These are phyloP conservation scores for Scrobipalpa atriplicella DNA, from an alignment of 2,888 invertebrate species.

Conservation along the genomic window DNA sequence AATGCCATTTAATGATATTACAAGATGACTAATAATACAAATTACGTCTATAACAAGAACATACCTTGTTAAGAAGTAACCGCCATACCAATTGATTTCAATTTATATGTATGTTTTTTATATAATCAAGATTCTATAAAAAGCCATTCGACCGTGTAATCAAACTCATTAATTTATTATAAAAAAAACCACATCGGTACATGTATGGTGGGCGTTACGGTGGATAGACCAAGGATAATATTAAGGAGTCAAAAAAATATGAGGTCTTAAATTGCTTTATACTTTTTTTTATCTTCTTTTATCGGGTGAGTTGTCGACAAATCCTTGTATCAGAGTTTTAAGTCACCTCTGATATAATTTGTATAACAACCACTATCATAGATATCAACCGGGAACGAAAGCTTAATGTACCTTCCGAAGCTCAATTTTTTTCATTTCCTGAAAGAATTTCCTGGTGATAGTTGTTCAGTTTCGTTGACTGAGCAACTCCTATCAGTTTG, in stretches of 20 bases:
- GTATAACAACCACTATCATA: too few relatives aligned
- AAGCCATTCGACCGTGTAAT: constrained; percentile 16
- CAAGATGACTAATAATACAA: background rate
- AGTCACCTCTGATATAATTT: too few relatives aligned
- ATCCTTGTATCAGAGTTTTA: too few relatives aligned
- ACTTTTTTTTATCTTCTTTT: too few relatives aligned
- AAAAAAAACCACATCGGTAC: constrained; percentile 36
- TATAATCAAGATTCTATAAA: constrained; percentile 3
- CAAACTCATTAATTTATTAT: constrained; percentile 25
- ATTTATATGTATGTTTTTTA: constrained; percentile 6
- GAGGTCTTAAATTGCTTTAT: background rate
- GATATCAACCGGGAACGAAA: too few relatives aligned
- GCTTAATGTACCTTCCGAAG: too few relatives aligned
- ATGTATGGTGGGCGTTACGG: constrained; percentile 45
- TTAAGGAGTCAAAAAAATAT: background rate
- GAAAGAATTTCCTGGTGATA: too few relatives aligned
- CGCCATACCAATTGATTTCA: constrained; percentile 10
- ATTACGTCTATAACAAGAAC: background rate
- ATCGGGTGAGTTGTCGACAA: too few relatives aligned
- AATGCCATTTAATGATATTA: background rate
- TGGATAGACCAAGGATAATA: constrained; percentile 39
- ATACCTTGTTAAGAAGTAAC: background rate
- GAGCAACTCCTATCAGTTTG: too few relatives aligned
- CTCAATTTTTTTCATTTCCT: too few relatives aligned
- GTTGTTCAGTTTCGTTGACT: too few relatives aligned